Evolutionary conservation across 1,140 invertebrate species (phyloP), one percentile per base, ranked within the genome.

Genomic region (Cephus cinctus): DNA sequence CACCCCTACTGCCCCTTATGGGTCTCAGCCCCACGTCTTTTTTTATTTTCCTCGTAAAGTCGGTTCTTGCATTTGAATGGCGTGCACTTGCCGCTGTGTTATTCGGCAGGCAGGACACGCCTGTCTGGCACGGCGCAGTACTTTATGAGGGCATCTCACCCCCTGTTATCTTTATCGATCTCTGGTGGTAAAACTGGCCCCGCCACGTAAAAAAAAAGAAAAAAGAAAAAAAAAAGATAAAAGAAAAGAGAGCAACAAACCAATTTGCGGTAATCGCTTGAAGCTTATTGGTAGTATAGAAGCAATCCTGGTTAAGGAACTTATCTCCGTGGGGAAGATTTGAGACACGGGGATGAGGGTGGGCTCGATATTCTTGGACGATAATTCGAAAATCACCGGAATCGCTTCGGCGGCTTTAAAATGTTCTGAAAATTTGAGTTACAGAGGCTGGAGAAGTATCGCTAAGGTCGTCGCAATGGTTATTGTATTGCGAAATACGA

Each of bases 41-140:
- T 43, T 47, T 49, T 48, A 47, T 43, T 32, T 16, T 32, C 31
- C 20, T 49, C 47, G 34, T 57, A 57, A 57, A 57, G 43, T 54
- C 31, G 52, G 50, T 50, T 54, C 42, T 45, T 51, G 52, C 46
- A 54, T 54, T 46, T 27, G 38, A 47, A 54, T 41, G 43, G 15
- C 22, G 22, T 30, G 8, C 12, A 12, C 27, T 8, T 12, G 8
- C 12, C 27, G 27, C 27, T 12, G 27, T 1, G 27, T 8, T 12
- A 12, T 8, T 12, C 12, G 27, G 27, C 12, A 12, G 9, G 9
- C 11, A 12, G 34, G 19, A 36, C 3, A 12, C 19, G 34, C 34
- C 27, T 30, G 27, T 30, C 34, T 18, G 34, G 19, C 19, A 18
- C 34, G n/a, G n/a, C n/a, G n/a, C n/a, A n/a, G n/a, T n/a, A 36